phyloP scores from a whole-genome alignment of 2,113 vertebrate species.

The Myocastor coypus region DNA sequence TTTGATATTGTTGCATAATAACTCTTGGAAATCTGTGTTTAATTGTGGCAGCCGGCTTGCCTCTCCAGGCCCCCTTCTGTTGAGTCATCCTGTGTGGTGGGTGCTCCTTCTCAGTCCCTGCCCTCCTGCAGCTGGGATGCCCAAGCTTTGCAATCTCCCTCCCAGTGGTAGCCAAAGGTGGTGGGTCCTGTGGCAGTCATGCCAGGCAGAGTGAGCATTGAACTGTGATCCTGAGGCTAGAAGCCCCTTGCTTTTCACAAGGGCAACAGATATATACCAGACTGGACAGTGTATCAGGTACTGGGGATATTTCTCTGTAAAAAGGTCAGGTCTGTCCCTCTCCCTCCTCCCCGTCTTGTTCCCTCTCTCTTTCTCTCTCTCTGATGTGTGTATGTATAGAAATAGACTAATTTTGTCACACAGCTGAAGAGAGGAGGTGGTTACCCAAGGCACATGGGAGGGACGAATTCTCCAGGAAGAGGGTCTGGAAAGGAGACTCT shows the following conservation, averaged over 20 bases:
- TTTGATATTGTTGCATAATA: constrained; percentile 61
- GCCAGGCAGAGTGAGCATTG: accelerated
- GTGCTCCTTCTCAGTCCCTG: constrained; percentile 19
- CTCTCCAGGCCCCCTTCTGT: not conserved
- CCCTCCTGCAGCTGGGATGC: not conserved
- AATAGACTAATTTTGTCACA: not conserved
- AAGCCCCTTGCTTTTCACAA: not conserved
- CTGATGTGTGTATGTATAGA: accelerated
- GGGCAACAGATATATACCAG: accelerated
- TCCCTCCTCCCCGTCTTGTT: not conserved
- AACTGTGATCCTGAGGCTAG: not conserved
- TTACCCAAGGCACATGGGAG: not conserved
- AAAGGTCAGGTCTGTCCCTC: not conserved
- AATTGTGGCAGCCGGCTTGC: constrained; percentile 54
- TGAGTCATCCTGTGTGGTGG: constrained; percentile 14
- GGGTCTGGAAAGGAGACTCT: not conserved
- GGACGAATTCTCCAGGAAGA: not conserved
- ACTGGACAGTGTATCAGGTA: too few relatives aligned
- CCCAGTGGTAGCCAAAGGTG: not conserved
- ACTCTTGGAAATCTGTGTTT: constrained; percentile 70
- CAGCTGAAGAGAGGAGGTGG: not conserved
- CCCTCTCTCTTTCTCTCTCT: not conserved
- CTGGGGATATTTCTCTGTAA: not conserved
- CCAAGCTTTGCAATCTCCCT: not conserved
- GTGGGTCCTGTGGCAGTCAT: not conserved